Evolutionary conservation across 92 coral and sea anemone genomes (phyloP), one percentile per base, ranked within the genome.

Genomic region (Chrysogorgia sp.): DNA sequence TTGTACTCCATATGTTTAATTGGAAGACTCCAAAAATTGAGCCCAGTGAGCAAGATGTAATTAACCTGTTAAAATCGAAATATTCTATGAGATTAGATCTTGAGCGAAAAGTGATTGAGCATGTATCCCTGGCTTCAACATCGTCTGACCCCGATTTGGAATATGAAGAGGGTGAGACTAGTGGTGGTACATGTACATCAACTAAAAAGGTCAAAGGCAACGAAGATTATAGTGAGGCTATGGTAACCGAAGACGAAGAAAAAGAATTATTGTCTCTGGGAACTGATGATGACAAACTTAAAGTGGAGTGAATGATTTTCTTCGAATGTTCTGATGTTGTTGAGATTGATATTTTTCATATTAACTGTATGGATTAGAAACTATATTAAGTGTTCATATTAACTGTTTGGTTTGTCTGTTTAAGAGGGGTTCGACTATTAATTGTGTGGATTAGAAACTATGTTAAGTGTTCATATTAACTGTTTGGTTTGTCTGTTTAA

Each of bases 31-130:
- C 67, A 14, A 60, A 60, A 60, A 29, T 60, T 22, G 32, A 60
- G 23, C 33, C 67, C 15, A 23, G 7, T 7, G 34, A 60, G 34
- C 67, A 60, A 24, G 67, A 60, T 60, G 8, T 60, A 14, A 29
- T 60, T 25, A 60, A 60, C 26, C 7, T 60, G 7, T 60, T 60
- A 19, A 60, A 60, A 30, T 60, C 67, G 7, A 60, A n/a, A 60
- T 60, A 22, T n/a, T 22, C 37, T 4, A 23, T 60, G 19, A 60
- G 67, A 29, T 30, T 60, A 29, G 67, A 60, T 60, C 37, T 60
- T 6, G 32, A 60, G 37, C 29, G 67, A 22, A 60, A 60, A 30
- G 34, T 60, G 19, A 60, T 60, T 60, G 67, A 60, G 67, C 67
- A 60, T 24, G 67, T 9, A 3, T 53, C 60, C 28, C 7, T 53